phyloP scores from a whole-genome alignment of 35 echinoderm and acorn worm species.

The Eucidaris tribuloides region DNA sequence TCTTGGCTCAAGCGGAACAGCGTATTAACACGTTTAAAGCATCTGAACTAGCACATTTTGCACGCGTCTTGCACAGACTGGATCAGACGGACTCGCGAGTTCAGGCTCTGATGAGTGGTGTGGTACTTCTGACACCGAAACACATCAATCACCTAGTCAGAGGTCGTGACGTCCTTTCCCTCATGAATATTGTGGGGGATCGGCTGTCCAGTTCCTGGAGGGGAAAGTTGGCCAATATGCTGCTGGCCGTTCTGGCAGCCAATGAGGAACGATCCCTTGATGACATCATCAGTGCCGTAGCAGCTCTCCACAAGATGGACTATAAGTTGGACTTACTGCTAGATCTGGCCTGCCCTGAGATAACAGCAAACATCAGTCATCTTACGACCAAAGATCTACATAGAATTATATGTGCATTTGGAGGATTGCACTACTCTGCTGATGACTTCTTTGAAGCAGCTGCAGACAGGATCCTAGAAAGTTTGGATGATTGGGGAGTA shows the following conservation, averaged over 20 bases:
- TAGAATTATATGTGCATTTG: not conserved
- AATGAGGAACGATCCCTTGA: not conserved
- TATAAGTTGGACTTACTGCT: conserved; percentile 11
- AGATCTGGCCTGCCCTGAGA: not conserved
- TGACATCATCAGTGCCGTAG: not conserved
- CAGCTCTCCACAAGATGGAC: not conserved
- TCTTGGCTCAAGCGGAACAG: conserved; percentile 29
- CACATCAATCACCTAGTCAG: not conserved
- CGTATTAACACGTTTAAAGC: conserved; percentile 23
- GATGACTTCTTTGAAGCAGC: conserved; percentile 12
- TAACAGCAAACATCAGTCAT: not conserved
- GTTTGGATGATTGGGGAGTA: not conserved
- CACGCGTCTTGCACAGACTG: not conserved
- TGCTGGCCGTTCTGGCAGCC: conserved; percentile 1
- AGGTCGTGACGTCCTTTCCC: not conserved
- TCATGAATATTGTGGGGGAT: not conserved
- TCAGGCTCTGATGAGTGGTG: conserved; percentile 1
- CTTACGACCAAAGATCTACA: not conserved
- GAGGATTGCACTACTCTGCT: not conserved
- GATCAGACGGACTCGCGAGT: conserved; percentile 9
- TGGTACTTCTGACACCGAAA: not conserved
- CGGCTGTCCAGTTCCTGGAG: not conserved
- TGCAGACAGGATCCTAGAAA: not conserved
- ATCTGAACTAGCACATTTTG: conserved; percentile 18
- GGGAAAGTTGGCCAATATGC: conserved; percentile 9